Percentiles rank a stretch among this genome's conserved stretches.
Conservation (phyloP, 92 coral and sea anemone genomes). For the Diadumene lineata region DNA sequence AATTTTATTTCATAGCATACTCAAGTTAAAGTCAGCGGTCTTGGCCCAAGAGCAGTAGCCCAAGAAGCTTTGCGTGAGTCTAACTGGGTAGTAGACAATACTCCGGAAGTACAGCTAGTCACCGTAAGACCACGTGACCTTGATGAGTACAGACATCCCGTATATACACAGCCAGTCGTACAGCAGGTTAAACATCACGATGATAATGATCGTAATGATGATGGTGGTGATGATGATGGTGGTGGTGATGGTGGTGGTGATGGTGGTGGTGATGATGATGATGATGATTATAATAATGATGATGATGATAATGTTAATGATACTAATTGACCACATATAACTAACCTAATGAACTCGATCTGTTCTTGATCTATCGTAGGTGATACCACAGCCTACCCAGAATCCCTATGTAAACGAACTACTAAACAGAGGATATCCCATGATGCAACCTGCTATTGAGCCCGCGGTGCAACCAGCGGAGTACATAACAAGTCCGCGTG, state of each 20-base stretch:
- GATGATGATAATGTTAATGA: not conserved
- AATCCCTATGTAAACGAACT: constrained; percentile 55
- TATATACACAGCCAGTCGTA: constrained; percentile 18
- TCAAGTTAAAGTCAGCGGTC: constrained; percentile 36
- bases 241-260: not conserved
- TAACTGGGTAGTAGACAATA: constrained; percentile 53
- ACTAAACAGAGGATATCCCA: constrained; percentile 56
- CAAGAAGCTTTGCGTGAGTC: constrained; percentile 61
- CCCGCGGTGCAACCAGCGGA: constrained; percentile 25
- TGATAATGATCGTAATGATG: too few relatives aligned
- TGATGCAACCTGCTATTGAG: constrained; percentile 32
- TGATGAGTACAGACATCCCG: constrained; percentile 33
- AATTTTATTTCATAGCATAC: constrained; percentile 5
- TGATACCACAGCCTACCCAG: constrained; percentile 41
- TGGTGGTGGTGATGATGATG: not conserved
- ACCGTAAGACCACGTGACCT: constrained; percentile 70
- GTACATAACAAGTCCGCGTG: constrained; percentile 38
- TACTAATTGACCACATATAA: not conserved
- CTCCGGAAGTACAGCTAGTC: constrained; percentile 75
- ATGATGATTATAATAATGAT: too few relatives aligned
- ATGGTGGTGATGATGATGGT: not conserved
- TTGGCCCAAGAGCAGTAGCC: constrained; percentile 49
- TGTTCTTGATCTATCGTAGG: too few relatives aligned
- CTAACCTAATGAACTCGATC: too few relatives aligned
- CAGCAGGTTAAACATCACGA: constrained; percentile 43